Evolutionary conservation across 2,797 vertebrate species (phyloP), one percentile per base, ranked within the genome.

Genomic region (Lacerta viridis): DNA sequence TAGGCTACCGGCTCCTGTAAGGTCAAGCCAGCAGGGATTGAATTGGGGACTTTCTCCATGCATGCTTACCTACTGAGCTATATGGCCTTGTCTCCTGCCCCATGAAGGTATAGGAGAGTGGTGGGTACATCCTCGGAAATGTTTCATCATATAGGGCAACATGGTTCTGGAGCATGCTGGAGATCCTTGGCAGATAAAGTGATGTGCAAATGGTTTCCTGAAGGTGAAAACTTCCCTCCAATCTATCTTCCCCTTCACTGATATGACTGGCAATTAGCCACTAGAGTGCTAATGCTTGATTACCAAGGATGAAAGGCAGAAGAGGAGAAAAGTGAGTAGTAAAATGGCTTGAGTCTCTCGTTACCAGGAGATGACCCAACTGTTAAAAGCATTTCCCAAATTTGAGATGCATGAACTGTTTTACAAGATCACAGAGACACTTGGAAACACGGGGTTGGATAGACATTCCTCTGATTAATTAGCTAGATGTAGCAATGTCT

Each of bases 281-380:
- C 79, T 91, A 89, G 46, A 87, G 41, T 59, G 41, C 66, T 85
- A 87, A 36, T 36, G 36, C 64, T 87, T 80, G 29, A 82, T 78
- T 93, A 29, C 74, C 50, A 5, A 85, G 46, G 61, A 90, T 83
- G 71, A 36, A 85, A 2, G 76, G 0, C 2, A 72, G 0, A 87
- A n/a, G 78, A 33, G 84, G 66, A 89, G 50, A 5, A 7, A 79
- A 76, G 3, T 41, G 80, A 59, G 25, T 81, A 90, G 46, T 36
- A 88, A 90, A 6, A 66, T 71, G 61, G 85, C 87, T 66, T 72
- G n/a, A 5, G 4, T n/a, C 7, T 84, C 84, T 93, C 23, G 2
- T 59, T 50, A 93, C 83, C 83, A 86, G 88, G 85, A 88, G 78
- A 77, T 23, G 68, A 64, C 77, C 27, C 64, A 84, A 87, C 29